Evolutionary conservation across 2,113 vertebrate species (phyloP).

Genomic region (Vulpes vulpes): DNA sequence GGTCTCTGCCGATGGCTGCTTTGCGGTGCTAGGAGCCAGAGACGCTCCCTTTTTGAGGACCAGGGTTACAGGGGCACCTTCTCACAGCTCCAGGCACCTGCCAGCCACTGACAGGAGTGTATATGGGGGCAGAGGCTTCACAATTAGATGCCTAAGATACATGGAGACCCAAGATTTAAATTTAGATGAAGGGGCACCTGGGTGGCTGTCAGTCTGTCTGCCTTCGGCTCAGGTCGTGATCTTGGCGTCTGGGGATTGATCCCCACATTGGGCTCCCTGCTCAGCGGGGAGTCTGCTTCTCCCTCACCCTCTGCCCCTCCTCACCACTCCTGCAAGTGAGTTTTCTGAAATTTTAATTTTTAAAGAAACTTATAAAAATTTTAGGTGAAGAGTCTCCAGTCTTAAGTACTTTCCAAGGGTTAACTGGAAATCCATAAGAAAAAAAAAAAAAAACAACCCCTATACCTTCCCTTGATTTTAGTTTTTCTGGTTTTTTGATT

Average conservation of each 20-base stretch:
- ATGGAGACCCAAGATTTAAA: background rate
- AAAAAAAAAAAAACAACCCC: background rate
- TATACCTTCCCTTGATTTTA: background rate
- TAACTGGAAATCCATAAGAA: conserved; percentile 2
- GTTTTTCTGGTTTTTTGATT: background rate
- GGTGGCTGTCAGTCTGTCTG: background rate
- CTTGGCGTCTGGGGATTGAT: background rate
- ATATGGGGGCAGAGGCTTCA: background rate
- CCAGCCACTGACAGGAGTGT: background rate
- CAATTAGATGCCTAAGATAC: background rate
- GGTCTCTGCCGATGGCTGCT: background rate
- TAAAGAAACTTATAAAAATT: background rate
- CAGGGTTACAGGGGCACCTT: background rate
- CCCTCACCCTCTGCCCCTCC: background rate
- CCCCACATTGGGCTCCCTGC: background rate
- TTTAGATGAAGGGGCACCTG: background rate
- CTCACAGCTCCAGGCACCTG: background rate
- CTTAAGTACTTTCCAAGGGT: background rate
- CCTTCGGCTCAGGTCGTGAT: background rate
- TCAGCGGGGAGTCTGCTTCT: background rate
- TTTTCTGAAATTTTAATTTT: background rate
- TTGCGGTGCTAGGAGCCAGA: background rate
- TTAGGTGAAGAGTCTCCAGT: background rate
- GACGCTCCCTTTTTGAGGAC: background rate
- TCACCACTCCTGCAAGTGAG: background rate